A percentile compares a stretch with the other conserved stretches of the same genome.
Conservation (phyloP, 2,797 vertebrate species). For the Sitta carolinensis region DNA sequence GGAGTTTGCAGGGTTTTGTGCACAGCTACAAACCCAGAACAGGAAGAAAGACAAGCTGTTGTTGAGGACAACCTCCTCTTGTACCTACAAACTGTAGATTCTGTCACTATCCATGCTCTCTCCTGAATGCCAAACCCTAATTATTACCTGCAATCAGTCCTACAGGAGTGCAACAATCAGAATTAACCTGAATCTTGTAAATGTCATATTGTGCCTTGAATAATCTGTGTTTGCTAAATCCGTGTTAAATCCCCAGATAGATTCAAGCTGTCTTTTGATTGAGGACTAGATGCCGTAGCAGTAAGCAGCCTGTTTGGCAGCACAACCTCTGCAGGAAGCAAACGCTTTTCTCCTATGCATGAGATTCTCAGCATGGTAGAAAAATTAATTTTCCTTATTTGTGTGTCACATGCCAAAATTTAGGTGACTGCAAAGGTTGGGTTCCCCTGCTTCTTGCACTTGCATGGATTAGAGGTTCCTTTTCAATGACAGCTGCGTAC, state of each 20-base stretch:
- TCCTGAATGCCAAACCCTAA: neutral
- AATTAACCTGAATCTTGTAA: neutral
- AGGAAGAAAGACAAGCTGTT: neutral
- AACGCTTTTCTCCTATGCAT: neutral
- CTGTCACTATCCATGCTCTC: neutral
- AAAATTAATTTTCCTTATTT: neutral
- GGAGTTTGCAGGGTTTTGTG: neutral
- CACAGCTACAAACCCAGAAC: neutral
- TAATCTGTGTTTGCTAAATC: neutral
- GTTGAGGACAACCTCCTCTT: neutral
- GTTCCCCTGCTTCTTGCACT: neutral
- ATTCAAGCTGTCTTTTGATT: neutral
- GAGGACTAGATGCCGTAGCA: neutral
- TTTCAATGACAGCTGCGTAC: neutral
- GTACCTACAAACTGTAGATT: neutral
- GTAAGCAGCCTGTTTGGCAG: neutral
- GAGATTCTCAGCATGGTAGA: neutral
- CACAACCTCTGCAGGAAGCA: neutral
- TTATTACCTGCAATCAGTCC: neutral
- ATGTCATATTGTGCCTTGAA: neutral
- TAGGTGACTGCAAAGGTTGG: neutral
- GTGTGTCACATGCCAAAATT: neutral
- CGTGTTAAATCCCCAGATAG: neutral
- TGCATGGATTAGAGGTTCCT: neutral
- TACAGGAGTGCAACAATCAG: neutral